Evolutionary conservation across 37 sponge, comb jelly and placozoan species (phyloP), one percentile per base, ranked within the genome.

Genomic region (Halisarca cf. caerulea): DNA sequence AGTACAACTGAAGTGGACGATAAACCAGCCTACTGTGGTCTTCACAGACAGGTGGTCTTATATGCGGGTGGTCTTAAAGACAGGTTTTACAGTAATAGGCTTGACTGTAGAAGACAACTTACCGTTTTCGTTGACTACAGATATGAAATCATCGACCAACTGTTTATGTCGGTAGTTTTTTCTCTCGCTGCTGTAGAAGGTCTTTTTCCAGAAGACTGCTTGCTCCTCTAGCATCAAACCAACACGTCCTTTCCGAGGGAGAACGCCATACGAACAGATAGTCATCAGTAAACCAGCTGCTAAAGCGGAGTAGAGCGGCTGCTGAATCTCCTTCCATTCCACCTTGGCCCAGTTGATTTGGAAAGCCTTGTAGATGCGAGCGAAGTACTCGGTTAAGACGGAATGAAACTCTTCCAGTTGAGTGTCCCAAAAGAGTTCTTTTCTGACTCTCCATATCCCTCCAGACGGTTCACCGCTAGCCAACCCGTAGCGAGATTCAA

Each of bases 261-360:
- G 35, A 15, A 74, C 24, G 77, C 77, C 77, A 40, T 1, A 37
- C 8, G 77, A 40, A 39, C 43, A 74, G 2, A 74, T 74, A 7
- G 20, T 37, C 32, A 74, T 74, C 2, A 74, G 42, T n/a, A 74
- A 25, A 7, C 77, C 77, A 4, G 77, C 77, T 40, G 77, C 77
- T 0, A 74, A 2, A 40, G 45, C 77, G 5, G 77, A 74, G 23
- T 44, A 40, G 21, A 74, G 77, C 0, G 77, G 77, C 42, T 40
- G 32, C 25, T 74, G 15, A 11, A 74, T 23, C 3, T 74, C 44
- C 45, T 74, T 24, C 77, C 77, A 74, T 37, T 40, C 42, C 0
- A 74, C 77, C 77, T 74, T 74, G 42, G 45, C 21, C 77, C 77
- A 74, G 45, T 74, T 40, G 24, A 74, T 40, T 2, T 25, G 0